Percentiles rank a stretch among this genome's conserved stretches.
Evolutionary conservation across 2,113 vertebrate species (phyloP).

Genomic region (Hippocampus guttulatus): DNA sequence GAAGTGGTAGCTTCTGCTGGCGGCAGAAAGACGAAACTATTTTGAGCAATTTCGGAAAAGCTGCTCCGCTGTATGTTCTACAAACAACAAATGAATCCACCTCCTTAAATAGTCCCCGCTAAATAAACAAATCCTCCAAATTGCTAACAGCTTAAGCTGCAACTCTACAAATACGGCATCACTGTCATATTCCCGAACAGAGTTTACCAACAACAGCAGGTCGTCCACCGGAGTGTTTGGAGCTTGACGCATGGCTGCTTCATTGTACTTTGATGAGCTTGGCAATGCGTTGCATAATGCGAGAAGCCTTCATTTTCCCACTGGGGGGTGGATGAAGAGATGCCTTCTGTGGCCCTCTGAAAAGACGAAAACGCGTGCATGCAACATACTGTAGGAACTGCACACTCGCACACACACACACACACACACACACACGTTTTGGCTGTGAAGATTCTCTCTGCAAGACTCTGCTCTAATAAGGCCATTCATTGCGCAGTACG

Average conservation of each 20-base stretch:
- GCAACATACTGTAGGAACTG: constrained; percentile 1
- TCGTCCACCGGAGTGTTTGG: constrained; percentile 17
- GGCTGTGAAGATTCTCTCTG: constrained; percentile 1
- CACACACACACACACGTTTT: neutral
- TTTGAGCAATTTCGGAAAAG: no score
- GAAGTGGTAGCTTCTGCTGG: no score
- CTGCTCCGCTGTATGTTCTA: no score
- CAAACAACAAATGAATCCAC: no score
- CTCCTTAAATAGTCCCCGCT: no score
- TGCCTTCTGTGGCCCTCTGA: constrained; percentile 12
- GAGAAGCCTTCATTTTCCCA: constrained; percentile 20
- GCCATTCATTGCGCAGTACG: neutral
- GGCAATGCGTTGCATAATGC: constrained; percentile 11
- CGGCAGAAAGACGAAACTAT: no score
- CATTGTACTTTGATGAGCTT: constrained; percentile 10
- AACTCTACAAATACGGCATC: neutral
- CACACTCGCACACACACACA: neutral
- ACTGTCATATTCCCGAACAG: neutral
- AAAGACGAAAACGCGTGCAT: neutral
- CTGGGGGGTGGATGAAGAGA: constrained; percentile 7
- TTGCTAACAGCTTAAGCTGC: neutral
- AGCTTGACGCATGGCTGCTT: constrained; percentile 11
- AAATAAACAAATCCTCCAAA: neutral
- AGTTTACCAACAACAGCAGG: constrained; percentile 8
- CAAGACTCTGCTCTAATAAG: neutral